Evolutionary conservation across 2,113 vertebrate genomes (phyloP).

Genomic region (Megaceryle maxima): DNA sequence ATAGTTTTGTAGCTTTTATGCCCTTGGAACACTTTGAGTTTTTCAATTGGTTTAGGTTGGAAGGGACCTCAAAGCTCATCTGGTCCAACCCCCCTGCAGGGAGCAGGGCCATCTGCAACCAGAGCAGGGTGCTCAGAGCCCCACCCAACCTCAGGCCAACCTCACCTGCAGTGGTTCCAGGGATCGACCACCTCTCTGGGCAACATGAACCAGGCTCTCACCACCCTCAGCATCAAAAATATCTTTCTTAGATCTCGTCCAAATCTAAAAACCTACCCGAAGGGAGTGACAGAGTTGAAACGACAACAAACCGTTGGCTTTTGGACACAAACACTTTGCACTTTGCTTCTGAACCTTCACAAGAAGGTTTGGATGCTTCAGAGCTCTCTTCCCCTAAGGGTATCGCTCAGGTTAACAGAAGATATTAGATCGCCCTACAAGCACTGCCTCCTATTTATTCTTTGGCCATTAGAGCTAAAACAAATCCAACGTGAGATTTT

Average conservation of each 20-base stretch:
- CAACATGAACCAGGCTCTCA: background rate
- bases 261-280: background rate
- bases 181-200: background rate
- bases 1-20: accelerated
- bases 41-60: background rate
- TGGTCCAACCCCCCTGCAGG: background rate
- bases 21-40: accelerated
- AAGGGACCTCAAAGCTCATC: background rate
- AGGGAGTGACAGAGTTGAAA: background rate
- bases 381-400: background rate
- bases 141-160: background rate
- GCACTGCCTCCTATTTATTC: background rate
- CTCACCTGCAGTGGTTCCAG: background rate
- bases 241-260: too few relatives aligned
- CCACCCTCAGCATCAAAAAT: background rate
- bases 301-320: accelerated
- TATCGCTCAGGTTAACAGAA: background rate
- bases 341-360: background rate
- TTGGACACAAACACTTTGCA: background rate
- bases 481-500: background rate
- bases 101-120: background rate
- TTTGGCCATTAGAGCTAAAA: background rate
- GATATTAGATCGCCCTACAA: background rate
- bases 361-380: background rate
- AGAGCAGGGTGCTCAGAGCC: background rate